These are phyloP conservation scores for Sinocyclocheilus maitianheensis DNA, from an alignment of 2,113 vertebrate genomes.

Conservation along the genomic window DNA sequence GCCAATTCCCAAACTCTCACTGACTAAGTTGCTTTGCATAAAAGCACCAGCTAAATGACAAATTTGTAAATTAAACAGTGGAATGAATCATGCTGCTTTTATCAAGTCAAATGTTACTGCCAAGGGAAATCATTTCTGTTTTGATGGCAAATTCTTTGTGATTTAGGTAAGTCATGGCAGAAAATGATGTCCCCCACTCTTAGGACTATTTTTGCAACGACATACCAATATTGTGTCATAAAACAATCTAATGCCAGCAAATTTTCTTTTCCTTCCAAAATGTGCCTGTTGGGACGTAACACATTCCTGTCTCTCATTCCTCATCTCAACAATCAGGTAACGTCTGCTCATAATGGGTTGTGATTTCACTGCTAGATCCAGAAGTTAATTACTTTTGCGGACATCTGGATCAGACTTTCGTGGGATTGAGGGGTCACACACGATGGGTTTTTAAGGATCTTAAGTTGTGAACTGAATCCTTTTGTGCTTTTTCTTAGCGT, in stretches of 20 bases:
- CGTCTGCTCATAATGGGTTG: conserved; percentile 18
- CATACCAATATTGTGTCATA: background rate
- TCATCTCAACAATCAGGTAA: conserved; percentile 27
- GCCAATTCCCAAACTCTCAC: background rate
- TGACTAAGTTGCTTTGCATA: background rate
- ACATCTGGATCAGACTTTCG: conserved; percentile 13
- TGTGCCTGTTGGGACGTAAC: background rate
- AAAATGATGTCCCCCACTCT: background rate
- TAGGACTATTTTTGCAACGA: background rate
- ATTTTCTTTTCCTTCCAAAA: background rate
- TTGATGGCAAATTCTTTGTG: background rate
- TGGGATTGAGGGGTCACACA: background rate
- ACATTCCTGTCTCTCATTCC: conserved; percentile 28
- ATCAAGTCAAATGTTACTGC: background rate
- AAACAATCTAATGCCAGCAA: background rate
- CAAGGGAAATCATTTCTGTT: background rate
- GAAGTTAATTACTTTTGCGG: conserved; percentile 19
- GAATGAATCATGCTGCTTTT: background rate
- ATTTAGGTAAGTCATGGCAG: background rate
- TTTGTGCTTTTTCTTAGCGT: background rate
- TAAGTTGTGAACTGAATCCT: conserved; percentile 9
- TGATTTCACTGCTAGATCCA: conserved; percentile 4
- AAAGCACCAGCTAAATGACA: background rate
- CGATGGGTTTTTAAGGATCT: conserved; percentile 35
- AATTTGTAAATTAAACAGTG: background rate